Conservation (phyloP, 2,888 invertebrate species). For the Ophraella communa region DNA sequence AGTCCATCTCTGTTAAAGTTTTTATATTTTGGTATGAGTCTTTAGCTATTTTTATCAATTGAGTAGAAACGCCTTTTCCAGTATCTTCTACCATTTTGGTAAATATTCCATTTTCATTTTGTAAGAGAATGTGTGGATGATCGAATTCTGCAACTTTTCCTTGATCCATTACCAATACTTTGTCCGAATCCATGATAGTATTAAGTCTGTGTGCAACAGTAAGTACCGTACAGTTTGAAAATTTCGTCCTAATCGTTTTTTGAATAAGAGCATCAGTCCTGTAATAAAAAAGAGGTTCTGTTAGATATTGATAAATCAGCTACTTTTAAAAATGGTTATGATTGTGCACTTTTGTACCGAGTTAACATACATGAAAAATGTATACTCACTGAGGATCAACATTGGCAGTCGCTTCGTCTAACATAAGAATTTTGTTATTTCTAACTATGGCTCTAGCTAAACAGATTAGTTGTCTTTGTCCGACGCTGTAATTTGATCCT, state of each 20-base stretch:
- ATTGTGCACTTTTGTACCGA: too few species aligned
- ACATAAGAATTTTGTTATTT: conserved; percentile 81
- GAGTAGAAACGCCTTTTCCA: conserved; percentile 32
- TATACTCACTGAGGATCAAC: conserved; percentile 80
- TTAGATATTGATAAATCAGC: background rate
- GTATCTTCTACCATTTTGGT: conserved; percentile 66
- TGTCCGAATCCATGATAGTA: conserved; percentile 86
- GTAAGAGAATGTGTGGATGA: conserved; percentile 72
- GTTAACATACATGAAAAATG: background rate
- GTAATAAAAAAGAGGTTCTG: conserved; percentile 7
- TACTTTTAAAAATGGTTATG: background rate
- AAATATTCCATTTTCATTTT: conserved; percentile 67
- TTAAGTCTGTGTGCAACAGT: conserved; percentile 90
- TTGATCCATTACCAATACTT: conserved; percentile 80
- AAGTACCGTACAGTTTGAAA: conserved; percentile 81
- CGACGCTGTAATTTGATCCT: conserved; percentile 85
- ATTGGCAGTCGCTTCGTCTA: conserved; percentile 93
- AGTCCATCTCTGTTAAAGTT: background rate
- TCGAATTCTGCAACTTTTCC: conserved; percentile 78
- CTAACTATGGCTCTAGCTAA: conserved; percentile 86
- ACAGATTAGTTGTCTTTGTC: conserved; percentile 89
- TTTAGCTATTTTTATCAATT: conserved; percentile 40
- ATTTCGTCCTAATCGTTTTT: conserved; percentile 78
- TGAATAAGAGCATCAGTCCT: conserved; percentile 83
- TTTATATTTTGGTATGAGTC: conserved; percentile 15